phyloP scores from a whole-genome alignment of 2,888 invertebrate genomes.

The Herminia tarsipennalis region DNA sequence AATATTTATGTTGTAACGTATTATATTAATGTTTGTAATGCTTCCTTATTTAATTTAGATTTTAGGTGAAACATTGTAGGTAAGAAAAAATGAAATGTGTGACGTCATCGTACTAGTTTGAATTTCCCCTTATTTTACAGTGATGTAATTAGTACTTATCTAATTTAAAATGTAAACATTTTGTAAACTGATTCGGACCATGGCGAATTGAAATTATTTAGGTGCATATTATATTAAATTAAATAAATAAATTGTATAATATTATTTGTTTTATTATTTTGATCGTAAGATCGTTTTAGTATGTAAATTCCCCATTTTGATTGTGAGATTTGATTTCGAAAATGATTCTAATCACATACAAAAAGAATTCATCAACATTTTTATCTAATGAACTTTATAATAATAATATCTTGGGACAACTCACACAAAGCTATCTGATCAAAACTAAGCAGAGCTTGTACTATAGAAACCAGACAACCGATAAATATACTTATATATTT shows the following conservation, averaged over 20 bases:
- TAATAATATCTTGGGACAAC: too few relatives aligned
- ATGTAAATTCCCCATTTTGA: too few relatives aligned
- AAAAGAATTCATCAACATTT: too few relatives aligned
- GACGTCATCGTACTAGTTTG: conserved; percentile 5
- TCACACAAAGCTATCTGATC: too few relatives aligned
- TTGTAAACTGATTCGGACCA: conserved; percentile 48
- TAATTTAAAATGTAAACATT: conserved; percentile 27
- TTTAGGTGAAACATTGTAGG: conserved; percentile 20
- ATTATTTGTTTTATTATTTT: conserved; percentile 34
- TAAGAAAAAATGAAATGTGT: conserved; percentile 14
- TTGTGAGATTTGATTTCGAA: too few relatives aligned
- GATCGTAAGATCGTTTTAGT: too few relatives aligned
- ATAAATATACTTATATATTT: too few relatives aligned
- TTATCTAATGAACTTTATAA: too few relatives aligned
- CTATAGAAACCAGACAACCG: too few relatives aligned
- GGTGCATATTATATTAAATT: conserved; percentile 48
- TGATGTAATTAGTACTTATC: conserved; percentile 16
- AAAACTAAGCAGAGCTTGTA: too few relatives aligned
- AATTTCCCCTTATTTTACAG: conserved; percentile 18
- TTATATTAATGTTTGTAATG: conserved; percentile 41
- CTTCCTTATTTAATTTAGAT: conserved; percentile 30
- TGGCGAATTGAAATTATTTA: conserved; percentile 55
- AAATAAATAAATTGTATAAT: conserved; percentile 47
- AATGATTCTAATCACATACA: too few relatives aligned
- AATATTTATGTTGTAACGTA: conserved; percentile 44